These are phyloP conservation scores for Pangasius djambal DNA, from an alignment of 2,797 vertebrate species.

Conservation along the genomic window DNA sequence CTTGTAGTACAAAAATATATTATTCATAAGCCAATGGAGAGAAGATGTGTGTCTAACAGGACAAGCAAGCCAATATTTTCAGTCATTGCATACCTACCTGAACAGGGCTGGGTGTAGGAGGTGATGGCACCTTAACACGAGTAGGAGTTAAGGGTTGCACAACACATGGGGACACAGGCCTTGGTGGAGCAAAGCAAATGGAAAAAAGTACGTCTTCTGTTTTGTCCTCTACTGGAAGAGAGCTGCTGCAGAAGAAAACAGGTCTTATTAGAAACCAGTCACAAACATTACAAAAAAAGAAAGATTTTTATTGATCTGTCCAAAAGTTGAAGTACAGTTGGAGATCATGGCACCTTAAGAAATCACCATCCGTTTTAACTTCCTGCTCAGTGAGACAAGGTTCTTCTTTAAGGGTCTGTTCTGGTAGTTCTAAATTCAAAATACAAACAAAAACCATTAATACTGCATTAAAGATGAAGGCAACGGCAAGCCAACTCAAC, in stretches of 20 bases:
- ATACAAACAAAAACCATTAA: background rate
- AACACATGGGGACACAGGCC: background rate
- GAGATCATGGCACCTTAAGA: slow-evolving; percentile 11
- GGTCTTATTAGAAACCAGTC: background rate
- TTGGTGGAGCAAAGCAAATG: slow-evolving; percentile 16
- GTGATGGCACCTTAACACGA: slow-evolving; percentile 12
- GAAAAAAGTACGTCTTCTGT: slow-evolving; percentile 1
- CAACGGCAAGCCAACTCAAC: background rate
- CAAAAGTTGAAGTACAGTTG: too few species aligned
- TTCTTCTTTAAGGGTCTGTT: slow-evolving; percentile 48
- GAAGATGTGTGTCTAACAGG: background rate
- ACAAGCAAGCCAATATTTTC: background rate
- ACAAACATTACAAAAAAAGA: background rate
- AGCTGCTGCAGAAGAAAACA: slow-evolving; percentile 15
- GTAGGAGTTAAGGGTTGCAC: slow-evolving; percentile 20
- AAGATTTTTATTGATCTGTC: background rate
- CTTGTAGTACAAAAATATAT: background rate
- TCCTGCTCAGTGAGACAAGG: background rate
- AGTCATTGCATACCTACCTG: slow-evolving; percentile 10
- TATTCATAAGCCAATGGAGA: background rate
- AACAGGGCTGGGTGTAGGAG: slow-evolving; percentile 19
- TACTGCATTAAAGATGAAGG: background rate
- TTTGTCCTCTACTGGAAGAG: background rate
- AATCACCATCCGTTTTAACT: background rate
- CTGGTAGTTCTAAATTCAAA: slow-evolving; percentile 36